Percentiles rank a stretch among this genome's conserved stretches.
These are phyloP conservation scores for Orycteropus afer DNA, from an alignment of 2,113 vertebrate species.

Conservation along the genomic window DNA sequence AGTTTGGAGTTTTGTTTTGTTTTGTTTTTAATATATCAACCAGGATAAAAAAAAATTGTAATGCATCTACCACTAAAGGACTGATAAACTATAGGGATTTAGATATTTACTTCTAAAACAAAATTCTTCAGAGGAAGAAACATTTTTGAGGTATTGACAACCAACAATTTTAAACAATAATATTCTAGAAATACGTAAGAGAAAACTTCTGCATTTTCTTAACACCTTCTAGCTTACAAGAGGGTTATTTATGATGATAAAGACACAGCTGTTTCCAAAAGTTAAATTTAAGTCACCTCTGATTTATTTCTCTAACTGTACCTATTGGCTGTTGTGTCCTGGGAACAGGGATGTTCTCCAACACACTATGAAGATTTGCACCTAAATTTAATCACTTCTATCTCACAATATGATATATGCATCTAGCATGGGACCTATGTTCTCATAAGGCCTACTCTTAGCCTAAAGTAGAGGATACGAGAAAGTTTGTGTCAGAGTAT, in stretches of 20 bases:
- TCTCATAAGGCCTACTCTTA: background rate
- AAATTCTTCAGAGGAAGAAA: background rate
- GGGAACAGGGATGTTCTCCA: background rate
- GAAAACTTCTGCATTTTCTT: background rate
- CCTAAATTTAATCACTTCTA: constrained; percentile 4
- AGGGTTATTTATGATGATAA: background rate
- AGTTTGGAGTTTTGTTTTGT: no score
- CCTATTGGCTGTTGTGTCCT: background rate
- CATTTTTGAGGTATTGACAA: background rate
- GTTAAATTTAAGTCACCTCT: background rate
- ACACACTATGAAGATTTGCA: background rate
- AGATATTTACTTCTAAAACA: constrained; percentile 27
- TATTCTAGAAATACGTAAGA: background rate
- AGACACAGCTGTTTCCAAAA: background rate
- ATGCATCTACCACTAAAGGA: background rate
- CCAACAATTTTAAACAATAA: background rate
- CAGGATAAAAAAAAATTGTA: background rate
- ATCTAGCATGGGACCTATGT: background rate
- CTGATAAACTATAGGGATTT: background rate
- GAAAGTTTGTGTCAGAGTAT: background rate
- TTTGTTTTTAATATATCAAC: no score
- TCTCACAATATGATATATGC: background rate
- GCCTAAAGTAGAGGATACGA: background rate
- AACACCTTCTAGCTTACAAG: background rate
- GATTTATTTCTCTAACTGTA: background rate